Percentiles rank a stretch among this genome's conserved stretches.
Conservation (phyloP, 2,113 vertebrate species). For the Felis catus region F.catus_Fca126_mat1.0 CM031414.1:74355001-74355500, state of each 20-base stretch:
- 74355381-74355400: not conserved
- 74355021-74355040: not conserved
- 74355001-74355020: not conserved
- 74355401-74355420: not conserved
- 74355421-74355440: not conserved
- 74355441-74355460: not conserved
- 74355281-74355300: constrained; percentile 12
- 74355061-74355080: no score
- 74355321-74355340: not conserved
- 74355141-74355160: no score
- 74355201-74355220: no score
- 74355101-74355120: no score
- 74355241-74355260: not conserved
- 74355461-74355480: not conserved
- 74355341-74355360: not conserved
- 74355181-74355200: no score
- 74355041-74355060: no score
- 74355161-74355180: no score
- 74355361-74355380: not conserved
- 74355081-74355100: no score
- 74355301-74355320: not conserved
- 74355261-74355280: not conserved
- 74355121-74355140: no score
- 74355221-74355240: no score
- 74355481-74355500: not conserved